Conservation (phyloP, 2,888 invertebrate species). For the Volucella bombylans region DNA sequence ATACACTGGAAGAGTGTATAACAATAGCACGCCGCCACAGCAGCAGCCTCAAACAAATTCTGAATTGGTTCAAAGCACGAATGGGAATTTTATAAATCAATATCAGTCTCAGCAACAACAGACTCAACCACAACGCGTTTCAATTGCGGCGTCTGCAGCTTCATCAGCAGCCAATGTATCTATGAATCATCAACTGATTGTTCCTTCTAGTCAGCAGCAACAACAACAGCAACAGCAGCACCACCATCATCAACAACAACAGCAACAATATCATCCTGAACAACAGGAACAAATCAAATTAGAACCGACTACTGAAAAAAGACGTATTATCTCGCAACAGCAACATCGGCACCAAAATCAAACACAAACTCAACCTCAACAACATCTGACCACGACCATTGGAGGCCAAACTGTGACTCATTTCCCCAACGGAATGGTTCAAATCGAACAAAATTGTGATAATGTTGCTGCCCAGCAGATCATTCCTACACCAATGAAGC, state of each 20-base stretch:
- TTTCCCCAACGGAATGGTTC: slow-evolving; percentile 77
- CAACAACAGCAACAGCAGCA: slow-evolving; percentile 45
- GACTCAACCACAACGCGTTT: slow-evolving; percentile 9
- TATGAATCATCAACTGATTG: slow-evolving; percentile 58
- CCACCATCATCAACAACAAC: slow-evolving; percentile 42
- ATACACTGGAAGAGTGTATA: slow-evolving; percentile 54
- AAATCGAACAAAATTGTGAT: slow-evolving; percentile 76
- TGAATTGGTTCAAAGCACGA: slow-evolving; percentile 40
- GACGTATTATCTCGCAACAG: slow-evolving; percentile 36
- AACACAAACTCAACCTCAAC: slow-evolving; percentile 52
- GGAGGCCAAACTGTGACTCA: slow-evolving; percentile 77
- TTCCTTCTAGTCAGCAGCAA: slow-evolving; percentile 70
- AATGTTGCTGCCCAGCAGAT: slow-evolving; percentile 61
- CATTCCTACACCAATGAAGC: slow-evolving; percentile 72
- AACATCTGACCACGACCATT: slow-evolving; percentile 75
- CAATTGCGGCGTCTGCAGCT: slow-evolving; percentile 40
- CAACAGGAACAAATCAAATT: slow-evolving; percentile 40
- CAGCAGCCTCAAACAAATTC: slow-evolving; percentile 45
- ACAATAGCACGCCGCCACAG: slow-evolving; percentile 19
- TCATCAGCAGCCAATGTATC: slow-evolving; percentile 31
- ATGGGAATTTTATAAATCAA: slow-evolving; percentile 48
- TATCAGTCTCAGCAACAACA: slow-evolving; percentile 43
- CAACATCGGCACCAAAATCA: slow-evolving; percentile 54
- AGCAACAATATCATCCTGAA: slow-evolving; percentile 54
- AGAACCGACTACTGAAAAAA: slow-evolving; percentile 40